Base-by-base conservation (phyloP, 1,140 invertebrate species). In the Cepaea nemoralis region DNA sequence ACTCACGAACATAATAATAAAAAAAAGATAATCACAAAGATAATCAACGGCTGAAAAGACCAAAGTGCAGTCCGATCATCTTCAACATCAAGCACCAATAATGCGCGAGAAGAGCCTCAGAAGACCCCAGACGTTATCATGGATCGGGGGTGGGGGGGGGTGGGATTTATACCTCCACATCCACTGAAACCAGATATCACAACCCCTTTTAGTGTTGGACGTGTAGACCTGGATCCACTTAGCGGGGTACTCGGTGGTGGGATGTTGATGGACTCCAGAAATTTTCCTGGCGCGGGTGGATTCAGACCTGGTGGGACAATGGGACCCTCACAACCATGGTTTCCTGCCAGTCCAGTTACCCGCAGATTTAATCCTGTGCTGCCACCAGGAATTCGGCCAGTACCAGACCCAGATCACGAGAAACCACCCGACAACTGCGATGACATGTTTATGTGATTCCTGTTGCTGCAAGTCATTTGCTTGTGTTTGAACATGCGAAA, bases 381-480 rank as follows among this genome's bases (percentile, higher is more conserved):
- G n/a, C 78, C 78, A 35, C 78, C 78, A 37, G 78, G 78, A 55
- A 24, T 73, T 0, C 8, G 78, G 35, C 67, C 78, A 42, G 73
- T 67, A 31, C 78, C 78, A 2, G 78, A 80, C 33, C 78, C 78
- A 19, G 78, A 80, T 59, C 78, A 80, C 39, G 78, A 80, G 35
- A 71, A 69, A 55, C 78, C 78, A 33, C 78, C 78, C n/a, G n/a
- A n/a, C 31, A 69, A 48, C 31, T 80, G 73, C 59, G 78, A 80
- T 63, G 78, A 80, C 42, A 80, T 80, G 78, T 80, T 80, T 59
- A 80, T 80, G 78, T 80, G 48, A 80, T 40, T n/a, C 2, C 16
- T 55, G 19, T 14, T 55, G 50, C 3, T 55, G 22, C 50, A 5
- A 22, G 50, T 19, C 50, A 55, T 55, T 55, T 55, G 19, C n/a